Percentiles rank a stretch among this genome's conserved stretches.
Conservation (phyloP, 2,797 vertebrate species). For the Nannoperca obscura region DNA sequence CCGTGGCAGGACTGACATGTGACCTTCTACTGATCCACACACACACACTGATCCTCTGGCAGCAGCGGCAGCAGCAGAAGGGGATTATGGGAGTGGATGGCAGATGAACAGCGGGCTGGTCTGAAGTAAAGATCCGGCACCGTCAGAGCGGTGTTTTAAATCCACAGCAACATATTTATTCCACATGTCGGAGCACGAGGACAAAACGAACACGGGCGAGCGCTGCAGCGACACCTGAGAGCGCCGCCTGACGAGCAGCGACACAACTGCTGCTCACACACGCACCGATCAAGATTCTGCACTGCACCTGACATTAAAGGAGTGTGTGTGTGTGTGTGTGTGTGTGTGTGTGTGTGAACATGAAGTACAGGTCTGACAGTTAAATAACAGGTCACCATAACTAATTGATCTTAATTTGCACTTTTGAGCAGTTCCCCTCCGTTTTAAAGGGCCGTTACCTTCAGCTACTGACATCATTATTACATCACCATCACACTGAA, state of each 20-base stretch:
- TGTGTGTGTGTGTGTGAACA: neutral
- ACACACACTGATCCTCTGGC: slow-evolving; percentile 54
- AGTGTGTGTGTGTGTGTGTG: no score
- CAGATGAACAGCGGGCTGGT: slow-evolving; percentile 65
- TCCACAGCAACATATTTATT: slow-evolving; percentile 67
- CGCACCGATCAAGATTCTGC: no score
- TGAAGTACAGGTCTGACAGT: neutral
- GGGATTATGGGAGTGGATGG: slow-evolving; percentile 74
- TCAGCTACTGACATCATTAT: no score
- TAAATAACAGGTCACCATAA: neutral
- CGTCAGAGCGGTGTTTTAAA: slow-evolving; percentile 47
- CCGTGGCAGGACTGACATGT: slow-evolving; percentile 21
- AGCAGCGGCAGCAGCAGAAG: slow-evolving; percentile 49
- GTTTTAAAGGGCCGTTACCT: no score
- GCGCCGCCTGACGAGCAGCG: no score
- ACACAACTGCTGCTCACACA: neutral
- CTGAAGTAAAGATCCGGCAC: slow-evolving; percentile 53
- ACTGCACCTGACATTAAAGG: no score
- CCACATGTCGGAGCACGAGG: slow-evolving; percentile 30
- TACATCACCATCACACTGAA: no score
- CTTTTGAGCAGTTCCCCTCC: neutral
- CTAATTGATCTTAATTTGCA: neutral
- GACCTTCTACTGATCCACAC: slow-evolving; percentile 45
- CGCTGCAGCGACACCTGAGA: neutral
- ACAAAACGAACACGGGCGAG: neutral